A percentile compares a stretch with the other conserved stretches of the same genome.
These are phyloP conservation scores for Microctenopoma stevenorrisi DNA, from an alignment of 2,797 vertebrate genomes.

Conservation along the genomic window DNA sequence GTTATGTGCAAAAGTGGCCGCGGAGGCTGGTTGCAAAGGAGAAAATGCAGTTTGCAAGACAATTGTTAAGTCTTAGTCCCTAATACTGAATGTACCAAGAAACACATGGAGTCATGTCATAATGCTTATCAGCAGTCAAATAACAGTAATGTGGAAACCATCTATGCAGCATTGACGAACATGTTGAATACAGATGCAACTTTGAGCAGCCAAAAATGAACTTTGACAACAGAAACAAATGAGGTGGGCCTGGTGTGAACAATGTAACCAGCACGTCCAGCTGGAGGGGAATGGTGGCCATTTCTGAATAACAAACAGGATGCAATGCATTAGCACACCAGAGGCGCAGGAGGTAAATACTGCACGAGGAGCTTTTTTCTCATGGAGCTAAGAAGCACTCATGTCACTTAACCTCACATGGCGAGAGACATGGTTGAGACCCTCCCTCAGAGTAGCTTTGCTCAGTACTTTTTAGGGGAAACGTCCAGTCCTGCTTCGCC, in stretches of 20 bases:
- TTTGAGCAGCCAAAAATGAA: conserved; percentile 35
- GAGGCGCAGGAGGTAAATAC: conserved; percentile 55
- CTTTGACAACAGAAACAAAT: conserved; percentile 43
- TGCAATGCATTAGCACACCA: conserved; percentile 25
- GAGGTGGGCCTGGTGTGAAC: conserved; percentile 37
- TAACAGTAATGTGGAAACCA: conserved; percentile 37
- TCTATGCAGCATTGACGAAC: conserved; percentile 37
- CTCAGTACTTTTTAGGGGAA: conserved; percentile 7
- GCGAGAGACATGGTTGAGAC: conserved; percentile 17
- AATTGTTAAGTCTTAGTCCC: conserved; percentile 5
- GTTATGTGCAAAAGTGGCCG: conserved; percentile 11
- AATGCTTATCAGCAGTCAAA: conserved; percentile 45
- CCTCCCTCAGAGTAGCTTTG: conserved; percentile 32
- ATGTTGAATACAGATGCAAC: conserved; percentile 44
- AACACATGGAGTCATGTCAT: conserved; percentile 9
- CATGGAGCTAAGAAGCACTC: conserved; percentile 33
- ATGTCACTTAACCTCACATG: conserved; percentile 45
- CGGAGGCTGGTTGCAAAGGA: conserved; percentile 9
- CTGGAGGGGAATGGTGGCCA: conserved; percentile 24
- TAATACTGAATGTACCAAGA: conserved; percentile 10
- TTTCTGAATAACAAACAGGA: conserved; percentile 46
- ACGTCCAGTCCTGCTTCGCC: conserved; percentile 4
- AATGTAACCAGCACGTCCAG: conserved; percentile 28
- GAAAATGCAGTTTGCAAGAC: conserved; percentile 17
- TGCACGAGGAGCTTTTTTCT: conserved; percentile 50